Percentiles rank a stretch among this genome's conserved stretches.
Conservation (phyloP, 2,797 vertebrate species). For the Meriones psammophilus region DNA sequence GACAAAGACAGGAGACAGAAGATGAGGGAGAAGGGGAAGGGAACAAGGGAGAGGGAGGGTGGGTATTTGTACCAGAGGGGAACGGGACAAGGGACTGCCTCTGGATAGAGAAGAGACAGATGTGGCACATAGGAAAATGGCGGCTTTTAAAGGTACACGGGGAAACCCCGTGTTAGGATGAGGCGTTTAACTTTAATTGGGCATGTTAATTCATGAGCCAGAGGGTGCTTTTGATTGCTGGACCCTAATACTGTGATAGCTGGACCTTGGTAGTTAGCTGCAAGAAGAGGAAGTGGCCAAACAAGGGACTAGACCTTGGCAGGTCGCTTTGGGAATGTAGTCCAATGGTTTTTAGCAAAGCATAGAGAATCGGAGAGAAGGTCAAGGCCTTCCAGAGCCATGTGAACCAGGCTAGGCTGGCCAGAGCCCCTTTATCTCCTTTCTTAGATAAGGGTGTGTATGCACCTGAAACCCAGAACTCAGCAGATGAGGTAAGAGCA, state of each 20-base stretch:
- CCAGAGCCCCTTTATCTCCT: neutral
- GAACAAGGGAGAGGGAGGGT: too few species aligned
- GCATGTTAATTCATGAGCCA: neutral
- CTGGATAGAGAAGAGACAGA: too few species aligned
- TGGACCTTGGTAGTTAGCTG: neutral
- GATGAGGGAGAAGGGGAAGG: too few species aligned
- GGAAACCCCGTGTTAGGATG: neutral
- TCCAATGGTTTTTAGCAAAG: neutral
- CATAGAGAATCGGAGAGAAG: neutral
- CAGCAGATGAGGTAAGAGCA: neutral
- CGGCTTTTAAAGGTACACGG: too few species aligned
- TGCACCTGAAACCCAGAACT: neutral
- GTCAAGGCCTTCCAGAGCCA: neutral
- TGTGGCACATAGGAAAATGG: too few species aligned
- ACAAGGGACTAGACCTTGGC: neutral
- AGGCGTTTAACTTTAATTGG: neutral
- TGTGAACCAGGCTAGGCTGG: neutral
- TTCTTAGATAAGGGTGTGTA: neutral
- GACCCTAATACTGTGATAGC: neutral
- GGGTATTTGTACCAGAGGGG: too few species aligned
- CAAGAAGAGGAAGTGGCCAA: neutral
- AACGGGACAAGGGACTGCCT: too few species aligned
- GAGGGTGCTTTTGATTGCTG: neutral
- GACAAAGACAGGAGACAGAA: too few species aligned
- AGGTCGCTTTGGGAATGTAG: neutral